A percentile compares a stretch with the other conserved stretches of the same genome.
Evolutionary conservation across 2,797 vertebrate genomes (phyloP).

Genomic region (Melanotaenia nigrans): DNA sequence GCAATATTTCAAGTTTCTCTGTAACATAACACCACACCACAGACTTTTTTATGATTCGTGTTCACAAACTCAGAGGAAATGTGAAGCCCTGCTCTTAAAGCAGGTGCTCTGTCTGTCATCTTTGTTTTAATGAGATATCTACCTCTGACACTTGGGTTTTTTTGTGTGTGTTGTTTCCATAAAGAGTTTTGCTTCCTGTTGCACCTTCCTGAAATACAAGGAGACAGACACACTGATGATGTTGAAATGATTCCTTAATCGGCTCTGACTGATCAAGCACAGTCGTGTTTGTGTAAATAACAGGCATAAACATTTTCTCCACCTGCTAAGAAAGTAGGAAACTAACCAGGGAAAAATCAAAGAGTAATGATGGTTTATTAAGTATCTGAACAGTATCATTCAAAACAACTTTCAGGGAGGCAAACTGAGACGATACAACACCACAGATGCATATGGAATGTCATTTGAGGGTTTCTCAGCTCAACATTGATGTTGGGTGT

Average conservation of each 20-base stretch:
- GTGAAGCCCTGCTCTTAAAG: too few species aligned
- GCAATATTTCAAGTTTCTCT: slow-evolving; percentile 44
- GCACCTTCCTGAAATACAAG: slow-evolving; percentile 41
- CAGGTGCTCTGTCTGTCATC: not conserved
- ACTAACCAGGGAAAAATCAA: not conserved
- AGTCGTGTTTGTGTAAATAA: not conserved
- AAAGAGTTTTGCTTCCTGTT: slow-evolving; percentile 21
- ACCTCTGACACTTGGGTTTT: not conserved
- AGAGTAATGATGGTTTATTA: slow-evolving; percentile 48
- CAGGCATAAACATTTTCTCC: not conserved
- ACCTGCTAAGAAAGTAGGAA: not conserved
- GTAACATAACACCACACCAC: slow-evolving; percentile 4
- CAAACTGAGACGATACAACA: slow-evolving; percentile 21
- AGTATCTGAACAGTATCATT: slow-evolving; percentile 30
- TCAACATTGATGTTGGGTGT: not conserved
- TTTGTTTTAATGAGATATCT: not conserved
- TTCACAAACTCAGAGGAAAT: not conserved
- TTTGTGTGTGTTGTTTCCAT: not conserved
- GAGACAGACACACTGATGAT: not conserved
- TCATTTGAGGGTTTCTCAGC: not conserved
- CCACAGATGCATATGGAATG: slow-evolving; percentile 10
- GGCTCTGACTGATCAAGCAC: not conserved
- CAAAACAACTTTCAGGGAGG: slow-evolving; percentile 32
- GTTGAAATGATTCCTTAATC: slow-evolving; percentile 5
- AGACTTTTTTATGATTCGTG: not conserved